Evolutionary conservation across 2,888 invertebrate genomes (phyloP), one percentile per base, ranked within the genome.

Genomic region (Epiblema foenella): DNA sequence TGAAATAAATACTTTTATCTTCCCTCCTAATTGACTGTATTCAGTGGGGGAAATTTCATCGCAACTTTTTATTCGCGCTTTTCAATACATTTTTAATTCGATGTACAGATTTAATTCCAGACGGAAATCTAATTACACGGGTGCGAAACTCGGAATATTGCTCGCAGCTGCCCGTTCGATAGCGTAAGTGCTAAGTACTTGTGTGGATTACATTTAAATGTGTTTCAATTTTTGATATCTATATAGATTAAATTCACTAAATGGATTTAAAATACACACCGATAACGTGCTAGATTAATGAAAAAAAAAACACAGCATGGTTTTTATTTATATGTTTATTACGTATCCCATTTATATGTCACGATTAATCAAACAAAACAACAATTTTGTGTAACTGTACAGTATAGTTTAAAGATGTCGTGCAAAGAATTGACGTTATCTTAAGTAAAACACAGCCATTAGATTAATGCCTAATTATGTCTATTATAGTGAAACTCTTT

Each of bases 381-480:
- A 87, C 85, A 81, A 84, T 80, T 81, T 82, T 73, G 83, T 86
- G 87, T 86, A 79, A 86, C 89, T 89, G 86, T 91, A 92, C 90
- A 90, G 84, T 86, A 85, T 81, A 87, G 80, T 87, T 83, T 82
- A 86, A 91, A 89, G 86, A 88, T 89, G 86, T 89, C 84, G 93
- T 93, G 93, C 93, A 90, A 88, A 89, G 89, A 93, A 92, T 93
- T 93, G 93, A 93, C 93, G 81, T 90, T 90, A 91, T 84, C 88
- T 91, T 92, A 90, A 84, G 90, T 93, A 91, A 92, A 89, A 93
- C 93, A 93, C 93, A 93, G 93, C 93, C 93, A 91, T 71, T 91
- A 90, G 86, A 88, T 91, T 91, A 89, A 88, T 84, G 85, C 84
- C 86, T 90, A 89, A 76, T 81, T 74, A 76, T 75, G 72, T 74